phyloP scores from a whole-genome alignment of 2,888 invertebrate species.

The Erebia ligea region DNA sequence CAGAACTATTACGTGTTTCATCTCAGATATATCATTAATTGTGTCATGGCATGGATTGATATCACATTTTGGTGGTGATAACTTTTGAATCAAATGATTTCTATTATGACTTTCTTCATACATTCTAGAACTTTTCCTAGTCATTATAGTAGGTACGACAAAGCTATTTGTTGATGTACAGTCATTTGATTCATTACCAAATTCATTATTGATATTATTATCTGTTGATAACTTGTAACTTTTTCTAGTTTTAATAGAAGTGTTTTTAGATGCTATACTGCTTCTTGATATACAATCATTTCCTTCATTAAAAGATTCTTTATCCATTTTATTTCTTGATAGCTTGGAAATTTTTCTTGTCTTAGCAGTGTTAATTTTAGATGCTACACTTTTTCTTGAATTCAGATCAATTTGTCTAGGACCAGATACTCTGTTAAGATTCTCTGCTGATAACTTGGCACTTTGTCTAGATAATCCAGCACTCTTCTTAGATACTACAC shows the following conservation, averaged over 20 bases:
- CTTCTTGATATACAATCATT: not conserved
- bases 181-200: not conserved
- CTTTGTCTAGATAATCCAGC: constrained; percentile 1
- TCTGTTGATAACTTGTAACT: not conserved
- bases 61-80: not conserved
- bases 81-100: not conserved
- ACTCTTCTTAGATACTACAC: constrained; percentile 8
- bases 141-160: not conserved
- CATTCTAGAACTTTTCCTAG: not conserved
- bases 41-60: constrained; percentile 11
- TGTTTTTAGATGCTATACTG: constrained; percentile 3
- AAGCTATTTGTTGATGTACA: not conserved
- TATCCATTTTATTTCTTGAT: not conserved
- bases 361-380: not conserved
- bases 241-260: constrained; percentile 2
- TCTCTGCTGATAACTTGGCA: not conserved
- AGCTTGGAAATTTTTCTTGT: constrained; percentile 1
- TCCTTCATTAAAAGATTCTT: not conserved
- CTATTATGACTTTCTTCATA: not conserved
- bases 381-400: constrained; percentile 1
- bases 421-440: not conserved
- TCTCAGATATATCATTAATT: constrained; percentile 43
- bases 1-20: constrained; percentile 69
- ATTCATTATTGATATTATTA: not conserved
- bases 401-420: not conserved